Conservation (phyloP, 2,113 vertebrate genomes). For the Notarius quadriscutis region DNA sequence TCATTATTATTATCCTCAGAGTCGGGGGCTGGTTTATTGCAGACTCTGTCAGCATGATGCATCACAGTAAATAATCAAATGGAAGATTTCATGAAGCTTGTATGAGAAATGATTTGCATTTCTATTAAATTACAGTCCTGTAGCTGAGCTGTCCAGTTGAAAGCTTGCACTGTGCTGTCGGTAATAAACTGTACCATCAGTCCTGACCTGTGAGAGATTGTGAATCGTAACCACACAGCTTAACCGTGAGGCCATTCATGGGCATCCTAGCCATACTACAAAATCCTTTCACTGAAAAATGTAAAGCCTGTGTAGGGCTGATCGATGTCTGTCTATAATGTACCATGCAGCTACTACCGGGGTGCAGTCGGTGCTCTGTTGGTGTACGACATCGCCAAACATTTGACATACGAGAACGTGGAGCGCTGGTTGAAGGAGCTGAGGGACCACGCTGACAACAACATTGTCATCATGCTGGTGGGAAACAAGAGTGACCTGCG, state of each 20-base stretch:
- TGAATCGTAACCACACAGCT: neutral
- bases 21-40: neutral
- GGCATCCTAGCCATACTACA: neutral
- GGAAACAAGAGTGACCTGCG: slow-evolving; percentile 98
- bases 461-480: slow-evolving; percentile 98
- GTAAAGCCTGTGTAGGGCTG: neutral
- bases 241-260: neutral
- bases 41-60: neutral
- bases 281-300: neutral
- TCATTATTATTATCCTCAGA: neutral
- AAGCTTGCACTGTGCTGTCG: neutral
- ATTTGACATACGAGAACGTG: slow-evolving; percentile 96
- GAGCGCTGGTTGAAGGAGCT: slow-evolving; percentile 98
- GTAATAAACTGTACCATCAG: neutral
- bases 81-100: neutral
- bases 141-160: neutral
- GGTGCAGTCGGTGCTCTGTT: slow-evolving; percentile 73
- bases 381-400: slow-evolving; percentile 94
- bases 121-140: neutral
- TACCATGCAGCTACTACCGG: slow-evolving; percentile 84
- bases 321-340: neutral
- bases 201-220: neutral
- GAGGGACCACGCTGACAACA: slow-evolving; percentile 96
- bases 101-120: neutral
- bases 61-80: neutral